These are phyloP conservation scores for Cryptotermes secundus DNA, from an alignment of 1,140 invertebrate species.

Conservation along the genomic window DNA sequence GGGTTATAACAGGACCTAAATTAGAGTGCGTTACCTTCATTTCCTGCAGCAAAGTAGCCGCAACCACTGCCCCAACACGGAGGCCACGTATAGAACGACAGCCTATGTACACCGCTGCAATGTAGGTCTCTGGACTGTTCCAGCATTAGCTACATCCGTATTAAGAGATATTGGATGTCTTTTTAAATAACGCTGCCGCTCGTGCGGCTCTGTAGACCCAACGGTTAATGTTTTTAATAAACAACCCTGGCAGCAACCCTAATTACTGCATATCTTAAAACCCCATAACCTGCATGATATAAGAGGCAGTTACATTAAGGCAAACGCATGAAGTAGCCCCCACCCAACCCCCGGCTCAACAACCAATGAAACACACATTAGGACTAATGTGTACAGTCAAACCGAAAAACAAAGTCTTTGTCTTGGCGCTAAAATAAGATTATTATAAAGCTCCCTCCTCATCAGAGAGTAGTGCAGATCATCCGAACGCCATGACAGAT, in stretches of 20 bases:
- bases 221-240: slow-evolving; percentile 10
- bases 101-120: too few species aligned
- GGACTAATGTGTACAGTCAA: slow-evolving; percentile 8
- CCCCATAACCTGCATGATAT: slow-evolving; percentile 12
- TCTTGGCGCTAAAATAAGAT: not conserved
- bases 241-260: not conserved
- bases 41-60: too few species aligned
- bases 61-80: too few species aligned
- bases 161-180: not conserved
- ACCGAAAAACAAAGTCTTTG: not conserved
- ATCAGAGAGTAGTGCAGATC: too few species aligned
- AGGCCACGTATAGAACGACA: too few species aligned
- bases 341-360: not conserved
- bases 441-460: too few species aligned
- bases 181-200: not conserved
- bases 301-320: slow-evolving; percentile 9
- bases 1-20: too few species aligned
- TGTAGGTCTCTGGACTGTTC: too few species aligned
- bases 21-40: too few species aligned
- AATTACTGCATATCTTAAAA: slow-evolving; percentile 3
- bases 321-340: not conserved
- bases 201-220: not conserved
- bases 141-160: not conserved
- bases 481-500: too few species aligned
- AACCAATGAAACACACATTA: slow-evolving; percentile 1